Evolutionary conservation across 53 echinoderm and acorn worm species (phyloP).

Genomic region (Henricia sp.): DNA sequence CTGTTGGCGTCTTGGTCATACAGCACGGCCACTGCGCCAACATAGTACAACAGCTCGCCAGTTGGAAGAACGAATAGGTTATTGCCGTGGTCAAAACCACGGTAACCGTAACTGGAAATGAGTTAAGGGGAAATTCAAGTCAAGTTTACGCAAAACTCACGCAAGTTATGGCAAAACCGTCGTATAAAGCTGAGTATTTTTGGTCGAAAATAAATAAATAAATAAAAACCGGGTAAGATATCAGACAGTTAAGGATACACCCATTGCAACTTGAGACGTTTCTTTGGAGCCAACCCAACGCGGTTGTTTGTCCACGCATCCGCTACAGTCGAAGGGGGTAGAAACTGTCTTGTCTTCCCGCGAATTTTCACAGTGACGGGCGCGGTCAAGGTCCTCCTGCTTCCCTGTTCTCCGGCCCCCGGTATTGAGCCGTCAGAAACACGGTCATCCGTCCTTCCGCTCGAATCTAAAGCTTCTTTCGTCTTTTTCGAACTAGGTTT

Average conservation of each 20-base stretch:
- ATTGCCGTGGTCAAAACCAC: conserved; percentile 81
- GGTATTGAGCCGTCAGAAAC: conserved; percentile 12
- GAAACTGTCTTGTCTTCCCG: conserved; percentile 80
- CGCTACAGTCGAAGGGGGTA: conserved; percentile 77
- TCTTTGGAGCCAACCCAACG: conserved; percentile 63
- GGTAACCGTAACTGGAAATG: conserved; percentile 82
- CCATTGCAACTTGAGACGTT: conserved; percentile 95
- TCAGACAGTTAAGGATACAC: conserved; percentile 87
- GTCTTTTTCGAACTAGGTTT: conserved; percentile 1
- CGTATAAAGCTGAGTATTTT: too few species aligned
- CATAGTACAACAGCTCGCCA: conserved; percentile 82
- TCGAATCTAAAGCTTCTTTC: not conserved
- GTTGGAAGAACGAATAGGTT: conserved; percentile 82
- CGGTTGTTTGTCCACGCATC: conserved; percentile 39
- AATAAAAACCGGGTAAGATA: not conserved
- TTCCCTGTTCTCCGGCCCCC: conserved; percentile 14
- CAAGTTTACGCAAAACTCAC: too few species aligned
- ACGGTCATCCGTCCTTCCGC: not conserved
- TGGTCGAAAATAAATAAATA: not conserved
- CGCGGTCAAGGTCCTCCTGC: conserved; percentile 61
- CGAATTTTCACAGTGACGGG: conserved; percentile 77
- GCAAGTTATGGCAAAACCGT: too few species aligned
- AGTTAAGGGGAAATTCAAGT: conserved; percentile 33
- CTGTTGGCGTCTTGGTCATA: conserved; percentile 79
- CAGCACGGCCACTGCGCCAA: conserved; percentile 86